These are phyloP conservation scores for Scolanthus callimorphus DNA, from an alignment of 92 coral and sea anemone species.

Conservation along the genomic window DNA sequence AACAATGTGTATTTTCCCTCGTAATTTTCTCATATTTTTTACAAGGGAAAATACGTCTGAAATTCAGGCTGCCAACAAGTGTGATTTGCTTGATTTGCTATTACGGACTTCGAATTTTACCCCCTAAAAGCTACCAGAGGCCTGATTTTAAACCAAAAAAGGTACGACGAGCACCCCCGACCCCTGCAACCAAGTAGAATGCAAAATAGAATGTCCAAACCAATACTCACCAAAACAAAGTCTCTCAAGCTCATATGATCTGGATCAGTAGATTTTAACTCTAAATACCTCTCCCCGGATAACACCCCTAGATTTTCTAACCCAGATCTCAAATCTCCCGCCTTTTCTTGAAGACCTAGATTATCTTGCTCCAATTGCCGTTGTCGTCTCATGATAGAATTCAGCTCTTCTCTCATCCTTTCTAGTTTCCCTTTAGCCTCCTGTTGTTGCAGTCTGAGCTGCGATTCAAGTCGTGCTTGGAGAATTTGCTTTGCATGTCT, in stretches of 20 bases:
- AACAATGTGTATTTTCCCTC: too few species aligned
- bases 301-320: constrained; percentile 53
- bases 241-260: constrained; percentile 74
- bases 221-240: constrained; percentile 72
- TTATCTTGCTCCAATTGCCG: constrained; percentile 84
- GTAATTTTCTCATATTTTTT: too few species aligned
- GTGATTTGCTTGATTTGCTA: too few species aligned
- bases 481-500: constrained; percentile 90
- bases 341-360: constrained; percentile 74
- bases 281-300: constrained; percentile 81
- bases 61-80: too few species aligned
- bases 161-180: too few species aligned
- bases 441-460: constrained; percentile 82
- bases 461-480: constrained; percentile 93
- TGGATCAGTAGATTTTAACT: constrained; percentile 69
- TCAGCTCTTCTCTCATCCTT: constrained; percentile 74
- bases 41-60: too few species aligned
- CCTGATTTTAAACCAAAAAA: too few species aligned
- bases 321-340: constrained; percentile 67
- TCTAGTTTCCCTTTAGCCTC: constrained; percentile 77
- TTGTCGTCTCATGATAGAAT: constrained; percentile 67
- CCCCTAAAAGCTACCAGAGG: too few species aligned
- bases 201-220: too few species aligned
- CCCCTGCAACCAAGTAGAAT: too few species aligned
- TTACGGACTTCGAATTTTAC: too few species aligned